phyloP scores from a whole-genome alignment of 2,888 invertebrate genomes.

The Theretra japonica region DNA sequence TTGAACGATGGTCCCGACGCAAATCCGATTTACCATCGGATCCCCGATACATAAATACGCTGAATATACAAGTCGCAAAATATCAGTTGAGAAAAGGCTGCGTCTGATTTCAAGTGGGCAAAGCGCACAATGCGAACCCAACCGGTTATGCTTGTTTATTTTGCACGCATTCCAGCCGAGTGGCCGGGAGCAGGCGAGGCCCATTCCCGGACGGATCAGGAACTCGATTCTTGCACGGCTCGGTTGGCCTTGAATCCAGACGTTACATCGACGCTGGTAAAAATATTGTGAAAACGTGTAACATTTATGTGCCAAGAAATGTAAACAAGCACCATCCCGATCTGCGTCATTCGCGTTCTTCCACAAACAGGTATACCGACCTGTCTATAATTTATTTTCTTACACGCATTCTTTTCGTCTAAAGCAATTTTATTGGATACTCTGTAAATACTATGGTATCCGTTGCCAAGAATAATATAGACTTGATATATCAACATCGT shows the following conservation, averaged over 20 bases:
- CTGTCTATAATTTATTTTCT: constrained; percentile 34
- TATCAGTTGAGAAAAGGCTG: constrained; percentile 63
- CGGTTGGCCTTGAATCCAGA: constrained; percentile 72
- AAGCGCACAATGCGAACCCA: constrained; percentile 72
- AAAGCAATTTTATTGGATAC: constrained; percentile 27
- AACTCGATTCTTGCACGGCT: constrained; percentile 68
- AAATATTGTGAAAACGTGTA: constrained; percentile 57
- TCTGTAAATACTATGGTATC: constrained; percentile 24
- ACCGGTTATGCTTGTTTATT: constrained; percentile 82
- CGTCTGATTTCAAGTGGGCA: constrained; percentile 63
- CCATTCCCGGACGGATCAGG: constrained; percentile 73
- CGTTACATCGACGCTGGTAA: constrained; percentile 51
- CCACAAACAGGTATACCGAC: constrained; percentile 39
- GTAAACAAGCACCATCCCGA: constrained; percentile 49
- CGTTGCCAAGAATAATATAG: constrained; percentile 28
- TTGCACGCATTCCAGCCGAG: constrained; percentile 81
- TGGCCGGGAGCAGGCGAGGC: constrained; percentile 72
- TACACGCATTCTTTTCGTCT: constrained; percentile 27
- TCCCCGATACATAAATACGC: constrained; percentile 37
- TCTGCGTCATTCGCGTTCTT: constrained; percentile 50
- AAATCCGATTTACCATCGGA: constrained; percentile 32
- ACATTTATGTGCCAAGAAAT: constrained; percentile 50
- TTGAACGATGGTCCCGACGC: constrained; percentile 23
- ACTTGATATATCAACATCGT: constrained; percentile 23
- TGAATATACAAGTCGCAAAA: constrained; percentile 50